Evolutionary conservation across 1,140 invertebrate species (phyloP).

Genomic region (Linepithema humile): DNA sequence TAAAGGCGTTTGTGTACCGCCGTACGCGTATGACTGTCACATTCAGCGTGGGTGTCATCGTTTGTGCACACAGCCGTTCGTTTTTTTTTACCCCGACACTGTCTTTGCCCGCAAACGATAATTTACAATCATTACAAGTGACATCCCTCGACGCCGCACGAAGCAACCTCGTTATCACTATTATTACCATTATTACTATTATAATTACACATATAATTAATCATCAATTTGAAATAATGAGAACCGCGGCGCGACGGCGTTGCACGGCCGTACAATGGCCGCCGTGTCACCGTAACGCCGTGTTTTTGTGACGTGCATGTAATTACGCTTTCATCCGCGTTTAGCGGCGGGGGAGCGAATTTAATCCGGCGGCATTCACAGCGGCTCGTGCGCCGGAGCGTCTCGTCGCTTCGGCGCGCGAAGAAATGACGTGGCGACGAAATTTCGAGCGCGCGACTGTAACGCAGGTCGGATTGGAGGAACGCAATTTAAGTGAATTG

Average conservation of each 20-base stretch:
- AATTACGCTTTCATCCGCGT: slow-evolving; percentile 51
- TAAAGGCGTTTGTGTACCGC: neutral
- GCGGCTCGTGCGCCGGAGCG: neutral
- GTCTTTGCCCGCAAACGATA: neutral
- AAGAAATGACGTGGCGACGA: slow-evolving; percentile 42
- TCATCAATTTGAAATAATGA: slow-evolving; percentile 54
- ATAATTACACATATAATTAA: slow-evolving; percentile 51
- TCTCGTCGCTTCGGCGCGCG: slow-evolving; percentile 19
- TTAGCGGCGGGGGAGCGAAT: slow-evolving; percentile 40
- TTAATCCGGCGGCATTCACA: slow-evolving; percentile 43
- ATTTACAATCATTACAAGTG: slow-evolving; percentile 22
- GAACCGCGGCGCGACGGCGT: slow-evolving; percentile 10
- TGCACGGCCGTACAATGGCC: slow-evolving; percentile 46
- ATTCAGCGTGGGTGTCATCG: neutral
- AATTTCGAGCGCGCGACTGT: slow-evolving; percentile 16
- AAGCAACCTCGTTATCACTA: neutral
- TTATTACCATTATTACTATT: slow-evolving; percentile 30
- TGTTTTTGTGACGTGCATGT: slow-evolving; percentile 53
- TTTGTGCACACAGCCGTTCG: neutral
- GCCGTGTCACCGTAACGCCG: slow-evolving; percentile 20
- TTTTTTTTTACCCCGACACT: neutral
- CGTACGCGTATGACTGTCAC: neutral
- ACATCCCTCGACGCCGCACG: neutral
- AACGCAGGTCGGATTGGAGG: slow-evolving; percentile 64
- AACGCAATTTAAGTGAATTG: slow-evolving; percentile 74